Evolutionary conservation across 2,888 invertebrate species (phyloP).

Genomic region (Pardosa pseudoannulata): DNA sequence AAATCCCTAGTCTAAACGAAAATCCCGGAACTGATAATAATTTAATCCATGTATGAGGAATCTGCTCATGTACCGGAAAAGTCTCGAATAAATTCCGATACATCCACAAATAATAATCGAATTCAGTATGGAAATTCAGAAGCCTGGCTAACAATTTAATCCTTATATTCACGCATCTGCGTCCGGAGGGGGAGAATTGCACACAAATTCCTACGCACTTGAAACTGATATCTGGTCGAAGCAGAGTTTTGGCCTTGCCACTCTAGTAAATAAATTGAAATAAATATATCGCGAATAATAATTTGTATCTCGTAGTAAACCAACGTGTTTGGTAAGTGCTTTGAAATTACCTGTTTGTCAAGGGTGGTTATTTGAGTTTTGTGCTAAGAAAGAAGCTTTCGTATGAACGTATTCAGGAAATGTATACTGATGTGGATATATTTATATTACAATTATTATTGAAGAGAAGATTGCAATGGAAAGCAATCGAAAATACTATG

Average conservation of each 20-base stretch:
- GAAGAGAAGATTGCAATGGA: no score
- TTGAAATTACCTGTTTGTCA: no score
- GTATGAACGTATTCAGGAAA: no score
- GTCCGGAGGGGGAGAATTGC: neutral
- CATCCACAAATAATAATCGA: slow-evolving; percentile 27
- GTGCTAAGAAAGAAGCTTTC: no score
- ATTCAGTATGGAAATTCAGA: neutral
- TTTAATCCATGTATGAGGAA: slow-evolving; percentile 48
- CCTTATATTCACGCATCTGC: slow-evolving; percentile 6
- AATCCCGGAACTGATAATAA: slow-evolving; percentile 53
- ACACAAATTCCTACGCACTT: neutral
- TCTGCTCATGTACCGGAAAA: neutral
- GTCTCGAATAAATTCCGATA: neutral
- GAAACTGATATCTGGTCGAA: neutral
- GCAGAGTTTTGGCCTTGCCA: neutral
- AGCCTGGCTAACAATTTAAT: slow-evolving; percentile 9
- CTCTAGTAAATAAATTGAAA: neutral
- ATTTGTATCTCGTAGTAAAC: neutral
- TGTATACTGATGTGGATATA: no score
- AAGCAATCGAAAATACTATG: no score
- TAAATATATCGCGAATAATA: neutral
- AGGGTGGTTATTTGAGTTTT: no score
- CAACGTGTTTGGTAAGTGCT: no score
- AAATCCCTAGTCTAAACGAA: slow-evolving; percentile 44
- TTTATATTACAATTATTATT: no score